Evolutionary conservation across 2,888 invertebrate species (phyloP).

Genomic region (Anodontia alba): DNA sequence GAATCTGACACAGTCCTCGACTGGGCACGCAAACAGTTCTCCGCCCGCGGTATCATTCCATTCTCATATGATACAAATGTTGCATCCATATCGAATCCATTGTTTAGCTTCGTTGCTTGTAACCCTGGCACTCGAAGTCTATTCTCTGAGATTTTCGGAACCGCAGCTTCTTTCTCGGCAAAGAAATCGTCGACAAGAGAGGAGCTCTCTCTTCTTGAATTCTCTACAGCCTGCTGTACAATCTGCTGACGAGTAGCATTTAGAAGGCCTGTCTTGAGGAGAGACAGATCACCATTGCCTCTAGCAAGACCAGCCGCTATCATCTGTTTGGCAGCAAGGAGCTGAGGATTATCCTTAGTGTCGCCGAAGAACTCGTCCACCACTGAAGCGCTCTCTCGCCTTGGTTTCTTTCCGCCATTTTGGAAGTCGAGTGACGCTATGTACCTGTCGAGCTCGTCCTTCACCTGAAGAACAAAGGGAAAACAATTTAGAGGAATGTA

Average conservation of each 20-base stretch:
- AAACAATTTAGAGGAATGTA: not conserved
- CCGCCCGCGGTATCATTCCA: slow-evolving; percentile 37
- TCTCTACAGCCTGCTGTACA: slow-evolving; percentile 56
- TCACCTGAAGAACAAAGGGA: slow-evolving; percentile 61
- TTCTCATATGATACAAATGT: slow-evolving; percentile 58
- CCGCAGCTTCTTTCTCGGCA: slow-evolving; percentile 40
- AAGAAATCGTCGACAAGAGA: slow-evolving; percentile 75
- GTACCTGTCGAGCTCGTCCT: slow-evolving; percentile 90
- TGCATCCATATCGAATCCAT: slow-evolving; percentile 67
- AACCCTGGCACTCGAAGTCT: slow-evolving; percentile 31
- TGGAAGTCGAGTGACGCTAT: slow-evolving; percentile 84
- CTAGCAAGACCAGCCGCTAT: slow-evolving; percentile 53
- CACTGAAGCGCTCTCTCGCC: slow-evolving; percentile 88
- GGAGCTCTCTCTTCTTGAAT: slow-evolving; percentile 70
- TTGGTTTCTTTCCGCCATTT: slow-evolving; percentile 85
- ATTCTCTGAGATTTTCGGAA: slow-evolving; percentile 25
- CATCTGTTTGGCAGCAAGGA: slow-evolving; percentile 67
- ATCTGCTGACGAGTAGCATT: slow-evolving; percentile 63
- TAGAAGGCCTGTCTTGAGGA: slow-evolving; percentile 63
- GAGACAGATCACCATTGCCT: slow-evolving; percentile 44
- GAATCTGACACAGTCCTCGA: slow-evolving; percentile 64
- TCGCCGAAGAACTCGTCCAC: slow-evolving; percentile 89
- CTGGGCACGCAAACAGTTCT: slow-evolving; percentile 31
- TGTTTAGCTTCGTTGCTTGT: slow-evolving; percentile 50
- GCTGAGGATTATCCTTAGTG: slow-evolving; percentile 66